A percentile compares a stretch with the other conserved stretches of the same genome.
Conservation (phyloP, 1,140 invertebrate genomes). For the Leptonema lineaticorne region DNA sequence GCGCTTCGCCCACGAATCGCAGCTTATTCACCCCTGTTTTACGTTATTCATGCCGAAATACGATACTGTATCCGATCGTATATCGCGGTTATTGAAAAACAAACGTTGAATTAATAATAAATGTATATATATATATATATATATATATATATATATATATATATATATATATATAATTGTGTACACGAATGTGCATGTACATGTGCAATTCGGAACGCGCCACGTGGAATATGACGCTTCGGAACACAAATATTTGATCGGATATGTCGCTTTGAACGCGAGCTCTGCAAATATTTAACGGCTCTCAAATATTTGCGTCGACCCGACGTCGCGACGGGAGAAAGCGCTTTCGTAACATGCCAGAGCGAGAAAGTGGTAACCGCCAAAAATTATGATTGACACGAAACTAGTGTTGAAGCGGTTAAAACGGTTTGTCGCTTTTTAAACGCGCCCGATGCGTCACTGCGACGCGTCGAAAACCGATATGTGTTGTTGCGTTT, state of each 20-base stretch:
- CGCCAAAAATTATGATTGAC: conserved; percentile 14
- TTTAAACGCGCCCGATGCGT: too few relatives aligned
- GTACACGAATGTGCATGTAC: background rate
- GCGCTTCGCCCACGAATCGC: too few relatives aligned
- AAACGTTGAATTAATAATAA: too few relatives aligned
- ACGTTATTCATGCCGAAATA: too few relatives aligned
- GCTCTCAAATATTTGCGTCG: conserved; percentile 20
- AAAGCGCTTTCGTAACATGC: too few relatives aligned
- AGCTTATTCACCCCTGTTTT: too few relatives aligned
- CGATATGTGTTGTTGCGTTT: too few relatives aligned
- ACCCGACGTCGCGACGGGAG: background rate
- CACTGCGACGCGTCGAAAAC: too few relatives aligned
- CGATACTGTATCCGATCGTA: too few relatives aligned
- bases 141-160: background rate
- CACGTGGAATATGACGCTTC: background rate
- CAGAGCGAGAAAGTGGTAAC: background rate
- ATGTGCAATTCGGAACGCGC: background rate
- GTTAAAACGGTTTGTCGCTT: background rate
- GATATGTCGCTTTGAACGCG: conserved; percentile 16
- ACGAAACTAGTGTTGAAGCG: background rate
- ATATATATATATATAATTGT: background rate
- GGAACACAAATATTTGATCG: conserved; percentile 20
- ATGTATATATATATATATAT: background rate
- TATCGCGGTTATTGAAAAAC: too few relatives aligned
- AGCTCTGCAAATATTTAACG: conserved; percentile 14